These are phyloP conservation scores for Sebastes hubbsi DNA, from an alignment of 2,797 vertebrate genomes.

Conservation along the genomic window DNA sequence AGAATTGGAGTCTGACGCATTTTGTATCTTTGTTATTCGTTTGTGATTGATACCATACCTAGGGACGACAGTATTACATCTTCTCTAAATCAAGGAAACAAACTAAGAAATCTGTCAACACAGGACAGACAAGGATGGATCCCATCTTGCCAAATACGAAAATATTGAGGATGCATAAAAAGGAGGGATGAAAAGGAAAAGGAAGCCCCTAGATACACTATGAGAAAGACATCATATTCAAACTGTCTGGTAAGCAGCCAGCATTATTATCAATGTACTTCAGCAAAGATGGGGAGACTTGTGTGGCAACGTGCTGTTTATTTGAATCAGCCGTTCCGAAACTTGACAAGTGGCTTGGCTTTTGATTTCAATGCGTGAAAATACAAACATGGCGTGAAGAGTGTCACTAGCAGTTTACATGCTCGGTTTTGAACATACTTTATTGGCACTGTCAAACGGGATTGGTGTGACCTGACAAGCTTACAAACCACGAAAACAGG, in stretches of 20 bases:
- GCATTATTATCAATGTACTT: background rate
- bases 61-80: background rate
- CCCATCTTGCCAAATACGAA: background rate
- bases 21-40: background rate
- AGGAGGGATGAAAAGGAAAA: background rate
- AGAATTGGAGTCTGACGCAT: background rate
- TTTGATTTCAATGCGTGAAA: slow-evolving; percentile 21
- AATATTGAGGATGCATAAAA: slow-evolving; percentile 5
- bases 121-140: background rate
- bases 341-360: slow-evolving; percentile 14
- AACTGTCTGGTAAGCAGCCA: background rate
- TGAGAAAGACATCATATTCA: background rate
- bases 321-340: slow-evolving; percentile 7
- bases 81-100: background rate
- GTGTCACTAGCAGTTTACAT: background rate
- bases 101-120: background rate
- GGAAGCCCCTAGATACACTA: background rate
- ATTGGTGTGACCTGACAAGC: slow-evolving; percentile 29
- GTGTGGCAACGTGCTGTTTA: background rate
- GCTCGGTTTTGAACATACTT: slow-evolving; percentile 5
- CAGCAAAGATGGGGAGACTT: background rate
- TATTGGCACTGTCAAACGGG: slow-evolving; percentile 24
- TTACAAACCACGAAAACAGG: slow-evolving; percentile 9
- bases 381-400: slow-evolving; percentile 10
- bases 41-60: background rate